Percentiles rank a stretch among this genome's conserved stretches.
Conservation (phyloP, 2,113 vertebrate genomes). For the Cygnus buccinator region DNA sequence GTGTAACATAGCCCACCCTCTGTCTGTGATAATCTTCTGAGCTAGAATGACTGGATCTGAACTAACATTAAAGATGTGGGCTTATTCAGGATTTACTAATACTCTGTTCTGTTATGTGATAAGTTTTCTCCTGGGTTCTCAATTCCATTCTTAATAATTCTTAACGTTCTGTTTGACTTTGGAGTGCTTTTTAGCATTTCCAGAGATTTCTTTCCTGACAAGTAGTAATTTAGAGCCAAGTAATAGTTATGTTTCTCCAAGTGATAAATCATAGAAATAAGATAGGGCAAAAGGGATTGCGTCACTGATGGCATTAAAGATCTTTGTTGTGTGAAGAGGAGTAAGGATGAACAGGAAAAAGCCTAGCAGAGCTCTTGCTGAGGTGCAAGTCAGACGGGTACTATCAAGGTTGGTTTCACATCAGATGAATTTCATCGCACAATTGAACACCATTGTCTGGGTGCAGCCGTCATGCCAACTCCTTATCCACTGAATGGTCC, state of each 20-base stretch:
- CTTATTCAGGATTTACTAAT: neutral
- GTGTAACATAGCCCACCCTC: neutral
- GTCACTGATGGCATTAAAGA: neutral
- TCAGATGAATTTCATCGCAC: neutral
- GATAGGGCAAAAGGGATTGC: neutral
- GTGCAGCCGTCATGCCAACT: too few species aligned
- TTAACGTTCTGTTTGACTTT: neutral
- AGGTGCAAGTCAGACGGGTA: neutral
- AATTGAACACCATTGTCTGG: too few species aligned
- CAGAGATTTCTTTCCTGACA: neutral
- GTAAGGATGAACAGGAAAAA: neutral
- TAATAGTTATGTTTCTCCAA: neutral
- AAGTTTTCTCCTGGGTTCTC: neutral
- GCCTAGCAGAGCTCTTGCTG: neutral
- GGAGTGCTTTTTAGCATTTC: neutral
- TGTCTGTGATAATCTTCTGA: neutral
- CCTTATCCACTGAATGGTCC: too few species aligned
- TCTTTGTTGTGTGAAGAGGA: neutral
- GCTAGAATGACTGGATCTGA: neutral
- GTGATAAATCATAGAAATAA: neutral
- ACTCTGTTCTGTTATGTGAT: neutral
- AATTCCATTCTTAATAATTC: neutral
- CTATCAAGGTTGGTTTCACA: neutral
- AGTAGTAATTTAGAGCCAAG: neutral
- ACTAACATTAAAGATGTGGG: fast-evolving